Conservation (phyloP, 2,113 vertebrate species). For the Ceuthmochares aereus region DNA sequence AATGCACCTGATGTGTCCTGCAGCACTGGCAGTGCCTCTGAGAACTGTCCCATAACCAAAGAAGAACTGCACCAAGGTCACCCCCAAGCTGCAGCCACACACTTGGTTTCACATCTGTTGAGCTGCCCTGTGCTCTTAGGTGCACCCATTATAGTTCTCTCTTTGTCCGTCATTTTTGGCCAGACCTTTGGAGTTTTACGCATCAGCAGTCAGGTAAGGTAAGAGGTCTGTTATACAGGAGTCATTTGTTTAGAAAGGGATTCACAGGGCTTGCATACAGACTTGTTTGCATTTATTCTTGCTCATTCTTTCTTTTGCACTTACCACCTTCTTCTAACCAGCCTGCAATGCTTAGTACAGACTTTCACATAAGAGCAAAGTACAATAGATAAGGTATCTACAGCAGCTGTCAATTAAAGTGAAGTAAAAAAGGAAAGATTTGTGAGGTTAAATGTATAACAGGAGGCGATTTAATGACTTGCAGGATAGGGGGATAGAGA, state of each 20-base stretch:
- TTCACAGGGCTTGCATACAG: background rate
- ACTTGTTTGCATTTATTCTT: background rate
- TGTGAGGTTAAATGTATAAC: background rate
- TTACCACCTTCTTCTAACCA: background rate
- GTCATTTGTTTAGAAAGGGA: background rate
- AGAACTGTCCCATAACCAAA: background rate
- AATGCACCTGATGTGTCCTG: background rate
- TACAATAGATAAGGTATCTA: background rate
- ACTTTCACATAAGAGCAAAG: background rate
- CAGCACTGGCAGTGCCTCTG: background rate
- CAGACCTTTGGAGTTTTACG: background rate
- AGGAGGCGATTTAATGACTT: background rate
- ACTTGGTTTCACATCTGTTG: background rate
- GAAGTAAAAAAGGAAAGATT: background rate
- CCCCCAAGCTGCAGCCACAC: background rate
- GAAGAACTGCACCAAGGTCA: background rate
- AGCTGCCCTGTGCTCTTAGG: background rate
- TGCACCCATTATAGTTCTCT: background rate
- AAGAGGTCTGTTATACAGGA: background rate
- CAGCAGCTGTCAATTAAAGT: background rate
- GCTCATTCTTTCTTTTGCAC: background rate
- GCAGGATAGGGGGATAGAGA: background rate
- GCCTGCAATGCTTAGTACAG: background rate
- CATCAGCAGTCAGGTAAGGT: background rate
- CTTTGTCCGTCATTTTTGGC: background rate